Conservation (phyloP, 2,888 invertebrate genomes). For the Mesopsocus fuscifrons region DNA sequence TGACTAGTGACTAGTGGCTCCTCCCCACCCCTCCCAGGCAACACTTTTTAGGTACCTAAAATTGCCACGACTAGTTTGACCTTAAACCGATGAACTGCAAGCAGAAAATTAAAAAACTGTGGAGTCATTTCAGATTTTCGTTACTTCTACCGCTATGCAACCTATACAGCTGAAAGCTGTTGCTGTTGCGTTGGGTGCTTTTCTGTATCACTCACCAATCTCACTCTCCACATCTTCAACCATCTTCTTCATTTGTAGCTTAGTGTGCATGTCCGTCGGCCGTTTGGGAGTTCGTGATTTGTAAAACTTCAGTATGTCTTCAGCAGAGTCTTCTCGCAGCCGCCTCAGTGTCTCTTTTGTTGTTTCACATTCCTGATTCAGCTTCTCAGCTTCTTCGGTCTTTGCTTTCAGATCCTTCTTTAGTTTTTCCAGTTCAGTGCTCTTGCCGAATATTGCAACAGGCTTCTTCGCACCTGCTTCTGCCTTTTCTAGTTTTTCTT, state of each 20-base stretch:
- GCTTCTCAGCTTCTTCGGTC: constrained; percentile 26
- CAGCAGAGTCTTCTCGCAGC: constrained; percentile 42
- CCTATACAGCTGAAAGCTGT: too few relatives aligned
- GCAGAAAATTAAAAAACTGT: too few relatives aligned
- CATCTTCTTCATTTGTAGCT: constrained; percentile 59
- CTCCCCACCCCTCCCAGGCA: neutral
- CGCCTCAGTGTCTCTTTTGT: constrained; percentile 43
- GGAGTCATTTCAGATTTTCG: too few relatives aligned
- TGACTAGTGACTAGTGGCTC: neutral
- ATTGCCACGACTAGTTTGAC: too few relatives aligned
- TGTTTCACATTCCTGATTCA: constrained; percentile 39
- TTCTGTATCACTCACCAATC: constrained; percentile 52
- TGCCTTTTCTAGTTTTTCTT: constrained; percentile 21
- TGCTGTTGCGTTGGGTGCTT: too few relatives aligned
- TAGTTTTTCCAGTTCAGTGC: constrained; percentile 26
- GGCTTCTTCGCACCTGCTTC: constrained; percentile 13
- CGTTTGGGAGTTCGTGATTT: constrained; percentile 53
- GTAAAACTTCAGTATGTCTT: constrained; percentile 28
- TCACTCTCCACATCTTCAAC: constrained; percentile 76
- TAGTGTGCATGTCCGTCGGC: constrained; percentile 49
- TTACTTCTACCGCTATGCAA: too few relatives aligned
- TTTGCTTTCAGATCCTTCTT: constrained; percentile 30
- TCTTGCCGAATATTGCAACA: constrained; percentile 10
- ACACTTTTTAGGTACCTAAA: too few relatives aligned
- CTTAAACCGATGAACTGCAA: too few relatives aligned